phyloP scores from a whole-genome alignment of 2,797 vertebrate species.

The Numenius phaeopus region DNA sequence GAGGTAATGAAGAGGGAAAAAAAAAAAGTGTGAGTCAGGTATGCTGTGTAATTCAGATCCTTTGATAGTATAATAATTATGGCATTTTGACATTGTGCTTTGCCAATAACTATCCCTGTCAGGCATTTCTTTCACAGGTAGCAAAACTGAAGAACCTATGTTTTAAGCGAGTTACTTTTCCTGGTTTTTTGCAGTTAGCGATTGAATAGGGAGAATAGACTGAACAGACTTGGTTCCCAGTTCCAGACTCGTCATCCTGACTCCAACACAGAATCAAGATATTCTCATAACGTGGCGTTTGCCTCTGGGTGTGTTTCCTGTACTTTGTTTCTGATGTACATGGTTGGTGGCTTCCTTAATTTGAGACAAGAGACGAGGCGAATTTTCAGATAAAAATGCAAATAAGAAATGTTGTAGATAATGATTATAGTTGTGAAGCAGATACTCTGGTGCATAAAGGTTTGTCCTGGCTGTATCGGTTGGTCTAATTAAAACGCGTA shows the following conservation, averaged over 20 bases:
- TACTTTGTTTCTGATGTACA: not conserved
- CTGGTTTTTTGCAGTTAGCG: not conserved
- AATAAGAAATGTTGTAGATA: not conserved
- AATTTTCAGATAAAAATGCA: not conserved
- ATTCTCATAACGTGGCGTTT: not conserved
- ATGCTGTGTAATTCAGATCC: not conserved
- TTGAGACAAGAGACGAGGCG: not conserved
- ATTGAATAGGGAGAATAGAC: not conserved
- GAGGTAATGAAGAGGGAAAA: not conserved
- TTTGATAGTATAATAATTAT: not conserved
- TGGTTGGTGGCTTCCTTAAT: not conserved
- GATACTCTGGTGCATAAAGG: not conserved
- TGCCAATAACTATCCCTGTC: not conserved
- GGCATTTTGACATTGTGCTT: not conserved
- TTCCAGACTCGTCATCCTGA: not conserved
- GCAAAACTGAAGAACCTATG: not conserved
- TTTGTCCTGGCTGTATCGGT: accelerated
- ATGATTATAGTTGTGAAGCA: not conserved
- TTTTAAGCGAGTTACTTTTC: not conserved
- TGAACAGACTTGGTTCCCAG: not conserved
- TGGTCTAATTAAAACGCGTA: not conserved
- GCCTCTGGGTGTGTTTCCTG: not conserved
- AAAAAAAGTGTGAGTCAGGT: not conserved
- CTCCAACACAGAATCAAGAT: not conserved
- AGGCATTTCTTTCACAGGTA: not conserved